These are phyloP conservation scores for Pedionomus torquatus DNA, from an alignment of 2,113 vertebrate species.

Conservation along the genomic window DNA sequence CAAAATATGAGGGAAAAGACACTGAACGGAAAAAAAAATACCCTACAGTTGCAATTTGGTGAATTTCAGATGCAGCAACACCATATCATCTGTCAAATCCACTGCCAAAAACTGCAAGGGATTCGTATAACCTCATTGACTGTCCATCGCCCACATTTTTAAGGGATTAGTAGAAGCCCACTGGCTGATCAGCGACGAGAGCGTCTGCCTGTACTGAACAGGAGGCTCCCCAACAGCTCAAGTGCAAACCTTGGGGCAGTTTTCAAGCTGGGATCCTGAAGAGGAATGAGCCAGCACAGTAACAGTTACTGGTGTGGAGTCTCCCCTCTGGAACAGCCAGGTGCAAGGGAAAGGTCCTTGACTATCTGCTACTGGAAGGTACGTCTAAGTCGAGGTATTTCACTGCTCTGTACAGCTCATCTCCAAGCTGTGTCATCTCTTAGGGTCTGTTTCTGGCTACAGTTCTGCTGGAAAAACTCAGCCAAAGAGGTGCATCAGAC, in stretches of 20 bases:
- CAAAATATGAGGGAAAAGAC: neutral
- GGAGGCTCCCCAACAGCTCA: neutral
- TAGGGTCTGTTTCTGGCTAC: neutral
- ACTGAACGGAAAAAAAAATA: neutral
- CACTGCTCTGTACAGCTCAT: neutral
- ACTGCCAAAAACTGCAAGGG: neutral
- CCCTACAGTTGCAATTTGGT: neutral
- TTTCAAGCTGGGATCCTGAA: neutral
- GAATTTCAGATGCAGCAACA: neutral
- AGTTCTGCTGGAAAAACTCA: neutral
- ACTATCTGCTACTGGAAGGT: neutral
- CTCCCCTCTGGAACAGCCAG: neutral
- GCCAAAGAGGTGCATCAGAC: neutral
- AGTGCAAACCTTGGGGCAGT: neutral
- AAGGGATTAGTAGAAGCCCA: neutral
- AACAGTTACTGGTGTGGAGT: neutral
- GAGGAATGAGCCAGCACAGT: neutral
- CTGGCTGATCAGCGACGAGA: neutral
- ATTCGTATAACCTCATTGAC: neutral
- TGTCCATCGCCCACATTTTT: neutral
- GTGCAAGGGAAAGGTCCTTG: neutral
- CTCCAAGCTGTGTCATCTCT: neutral
- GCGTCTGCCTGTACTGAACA: neutral
- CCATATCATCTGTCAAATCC: neutral
- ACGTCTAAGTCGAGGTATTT: neutral